Evolutionary conservation across 2,888 invertebrate species (phyloP).

Genomic region (Mechanitis messenoides): DNA sequence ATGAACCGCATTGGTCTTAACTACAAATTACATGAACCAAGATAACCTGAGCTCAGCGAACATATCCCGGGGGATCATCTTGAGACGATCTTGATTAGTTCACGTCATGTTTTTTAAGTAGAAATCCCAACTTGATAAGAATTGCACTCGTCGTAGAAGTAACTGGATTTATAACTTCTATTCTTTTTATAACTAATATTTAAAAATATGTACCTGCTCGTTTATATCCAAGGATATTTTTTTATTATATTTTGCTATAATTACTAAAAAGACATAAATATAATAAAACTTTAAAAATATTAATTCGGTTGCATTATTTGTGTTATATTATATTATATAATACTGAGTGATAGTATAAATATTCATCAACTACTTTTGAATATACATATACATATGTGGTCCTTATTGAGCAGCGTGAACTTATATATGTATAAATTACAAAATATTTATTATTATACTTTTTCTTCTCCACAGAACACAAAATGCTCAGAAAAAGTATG

Average conservation of each 20-base stretch:
- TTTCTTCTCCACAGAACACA: slow-evolving; percentile 70
- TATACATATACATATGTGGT: too few species aligned
- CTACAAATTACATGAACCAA: slow-evolving; percentile 6
- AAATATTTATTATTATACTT: slow-evolving; percentile 1
- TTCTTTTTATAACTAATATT: not conserved
- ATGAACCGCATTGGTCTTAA: slow-evolving; percentile 8
- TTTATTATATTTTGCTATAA: too few species aligned
- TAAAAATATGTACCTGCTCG: too few species aligned
- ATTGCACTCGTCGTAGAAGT: not conserved
- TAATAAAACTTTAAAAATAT: too few species aligned
- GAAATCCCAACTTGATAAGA: not conserved
- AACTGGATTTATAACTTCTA: not conserved
- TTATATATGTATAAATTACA: not conserved
- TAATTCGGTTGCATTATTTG: too few species aligned
- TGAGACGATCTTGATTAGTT: slow-evolving; percentile 7
- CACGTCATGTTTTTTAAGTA: slow-evolving; percentile 22
- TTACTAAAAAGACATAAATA: too few species aligned
- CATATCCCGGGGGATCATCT: slow-evolving; percentile 3
- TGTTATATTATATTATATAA: too few species aligned
- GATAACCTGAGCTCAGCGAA: slow-evolving; percentile 6
- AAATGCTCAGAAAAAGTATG: slow-evolving; percentile 84
- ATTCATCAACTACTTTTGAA: too few species aligned
- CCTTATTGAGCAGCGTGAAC: too few species aligned
- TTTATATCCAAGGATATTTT: too few species aligned
- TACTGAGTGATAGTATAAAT: too few species aligned